phyloP scores from a whole-genome alignment of 2,113 vertebrate species.

The Fulmarus glacialis region DNA sequence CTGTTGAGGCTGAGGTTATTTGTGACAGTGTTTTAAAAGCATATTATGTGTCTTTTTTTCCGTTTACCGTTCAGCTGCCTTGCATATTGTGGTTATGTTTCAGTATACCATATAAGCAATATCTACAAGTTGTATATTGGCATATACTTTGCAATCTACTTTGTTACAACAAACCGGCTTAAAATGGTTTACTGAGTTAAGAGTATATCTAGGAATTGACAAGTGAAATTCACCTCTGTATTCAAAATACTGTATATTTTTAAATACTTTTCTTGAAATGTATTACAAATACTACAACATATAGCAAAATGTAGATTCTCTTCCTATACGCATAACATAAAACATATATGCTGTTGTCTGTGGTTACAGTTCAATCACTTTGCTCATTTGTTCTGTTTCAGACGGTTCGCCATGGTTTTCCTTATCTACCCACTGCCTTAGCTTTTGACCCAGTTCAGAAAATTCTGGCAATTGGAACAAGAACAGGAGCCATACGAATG shows the following conservation, averaged over 20 bases:
- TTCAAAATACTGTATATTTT: neutral
- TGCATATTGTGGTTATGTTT: neutral
- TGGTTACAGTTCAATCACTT: neutral
- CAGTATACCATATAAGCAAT: neutral
- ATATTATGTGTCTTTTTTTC: neutral
- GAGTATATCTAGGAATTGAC: neutral
- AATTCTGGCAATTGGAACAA: conserved; percentile 93
- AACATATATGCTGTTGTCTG: neutral
- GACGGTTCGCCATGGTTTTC: conserved; percentile 97
- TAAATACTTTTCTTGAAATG: neutral
- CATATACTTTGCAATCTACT: neutral
- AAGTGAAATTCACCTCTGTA: neutral
- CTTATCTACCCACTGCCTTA: conserved; percentile 92
- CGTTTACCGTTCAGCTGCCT: neutral
- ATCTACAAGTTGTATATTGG: neutral
- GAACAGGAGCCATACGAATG: conserved; percentile 94
- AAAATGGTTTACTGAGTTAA: neutral
- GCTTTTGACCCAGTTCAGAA: conserved; percentile 98
- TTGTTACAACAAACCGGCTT: neutral
- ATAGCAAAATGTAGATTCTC: neutral
- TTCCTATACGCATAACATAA: neutral
- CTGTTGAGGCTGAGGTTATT: neutral
- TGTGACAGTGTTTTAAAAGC: neutral
- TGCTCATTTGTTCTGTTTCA: conserved; percentile 74
- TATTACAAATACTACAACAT: neutral